phyloP scores from a whole-genome alignment of 2,113 vertebrate genomes.

The Xenus cinereus region DNA sequence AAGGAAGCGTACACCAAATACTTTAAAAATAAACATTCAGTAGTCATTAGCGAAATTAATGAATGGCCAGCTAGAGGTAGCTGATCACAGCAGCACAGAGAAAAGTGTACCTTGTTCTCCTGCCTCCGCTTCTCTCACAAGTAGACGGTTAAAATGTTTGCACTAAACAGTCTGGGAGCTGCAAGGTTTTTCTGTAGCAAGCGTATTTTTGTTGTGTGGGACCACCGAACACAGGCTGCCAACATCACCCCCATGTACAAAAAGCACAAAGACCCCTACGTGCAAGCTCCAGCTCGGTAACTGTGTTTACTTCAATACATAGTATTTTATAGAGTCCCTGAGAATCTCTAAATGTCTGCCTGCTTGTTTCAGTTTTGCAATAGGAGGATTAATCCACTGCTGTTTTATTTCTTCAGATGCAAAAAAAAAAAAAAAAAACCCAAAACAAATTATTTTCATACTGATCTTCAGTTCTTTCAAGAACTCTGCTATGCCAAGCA shows the following conservation, averaged over 20 bases:
- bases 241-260: not conserved
- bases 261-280: not conserved
- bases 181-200: not conserved
- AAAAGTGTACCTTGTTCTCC: not conserved
- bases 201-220: not conserved
- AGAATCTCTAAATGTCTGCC: not conserved
- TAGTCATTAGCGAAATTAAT: not conserved
- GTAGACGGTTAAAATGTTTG: not conserved
- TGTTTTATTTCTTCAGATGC: not conserved
- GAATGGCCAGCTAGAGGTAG: not conserved
- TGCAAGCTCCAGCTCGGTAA: not conserved
- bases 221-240: not conserved
- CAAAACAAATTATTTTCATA: not conserved
- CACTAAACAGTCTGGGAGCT: not conserved
- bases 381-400: not conserved
- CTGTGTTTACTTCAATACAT: not conserved
- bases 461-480: not conserved
- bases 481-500: not conserved
- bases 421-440: not conserved
- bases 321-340: not conserved
- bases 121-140: not conserved
- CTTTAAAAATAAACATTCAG: not conserved
- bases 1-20: not conserved
- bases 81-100: not conserved
- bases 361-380: slow-evolving; percentile 4